These are phyloP conservation scores for Tupaia tana DNA, from an alignment of 2,113 vertebrate species.

Conservation along the genomic window DNA sequence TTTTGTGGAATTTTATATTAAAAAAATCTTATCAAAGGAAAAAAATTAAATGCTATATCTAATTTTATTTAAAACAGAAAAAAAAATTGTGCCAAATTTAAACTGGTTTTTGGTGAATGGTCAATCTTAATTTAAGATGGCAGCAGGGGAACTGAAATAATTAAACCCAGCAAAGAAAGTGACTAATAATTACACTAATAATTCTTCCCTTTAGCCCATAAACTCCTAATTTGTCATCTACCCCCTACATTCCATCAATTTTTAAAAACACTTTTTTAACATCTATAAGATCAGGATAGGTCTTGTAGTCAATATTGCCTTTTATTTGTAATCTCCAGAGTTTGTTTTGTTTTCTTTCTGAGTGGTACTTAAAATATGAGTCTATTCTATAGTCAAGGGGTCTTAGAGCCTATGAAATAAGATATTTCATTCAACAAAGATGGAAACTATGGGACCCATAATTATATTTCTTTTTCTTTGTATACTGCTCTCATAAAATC, in stretches of 20 bases:
- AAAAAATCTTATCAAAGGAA: not conserved
- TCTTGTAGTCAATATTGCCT: not conserved
- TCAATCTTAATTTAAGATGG: slow-evolving; percentile 13
- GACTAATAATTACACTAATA: not conserved
- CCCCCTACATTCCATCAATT: not conserved
- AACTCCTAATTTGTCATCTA: slow-evolving; percentile 21
- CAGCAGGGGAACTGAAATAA: not conserved
- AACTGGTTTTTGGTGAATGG: not conserved
- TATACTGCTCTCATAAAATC: slow-evolving; percentile 28
- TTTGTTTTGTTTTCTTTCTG: not conserved
- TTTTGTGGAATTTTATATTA: not conserved
- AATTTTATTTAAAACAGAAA: not conserved
- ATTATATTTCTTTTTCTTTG: slow-evolving; percentile 51
- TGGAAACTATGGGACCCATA: not conserved
- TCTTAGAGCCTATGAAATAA: slow-evolving; percentile 1
- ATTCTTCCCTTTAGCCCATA: not conserved
- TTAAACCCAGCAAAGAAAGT: slow-evolving; percentile 53
- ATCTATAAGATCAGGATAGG: not conserved
- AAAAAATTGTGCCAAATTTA: not conserved
- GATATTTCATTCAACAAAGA: slow-evolving; percentile 1
- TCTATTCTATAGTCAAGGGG: not conserved
- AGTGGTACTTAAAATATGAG: not conserved
- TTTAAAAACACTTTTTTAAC: not conserved
- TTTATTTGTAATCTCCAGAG: not conserved
- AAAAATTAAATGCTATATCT: not conserved